Evolutionary conservation across 2,888 invertebrate species (phyloP).

Genomic region (Polietes domitor): DNA sequence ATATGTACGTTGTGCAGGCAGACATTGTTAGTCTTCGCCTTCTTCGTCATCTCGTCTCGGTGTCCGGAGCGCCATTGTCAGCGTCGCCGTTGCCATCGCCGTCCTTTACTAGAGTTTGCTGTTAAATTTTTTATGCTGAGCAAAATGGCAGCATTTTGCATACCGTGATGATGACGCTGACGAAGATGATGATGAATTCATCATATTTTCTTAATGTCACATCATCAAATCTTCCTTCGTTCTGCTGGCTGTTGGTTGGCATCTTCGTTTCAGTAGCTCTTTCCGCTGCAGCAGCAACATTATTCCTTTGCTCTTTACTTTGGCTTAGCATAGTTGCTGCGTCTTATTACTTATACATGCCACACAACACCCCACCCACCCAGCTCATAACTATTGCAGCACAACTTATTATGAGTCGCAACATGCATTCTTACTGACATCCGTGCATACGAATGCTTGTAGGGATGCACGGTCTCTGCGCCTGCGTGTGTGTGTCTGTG

Average conservation of each 20-base stretch:
- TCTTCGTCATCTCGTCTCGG: conserved; percentile 8
- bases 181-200: conserved; percentile 79
- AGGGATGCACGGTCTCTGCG: background rate
- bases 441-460: background rate
- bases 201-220: conserved; percentile 78
- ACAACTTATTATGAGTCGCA: conserved; percentile 41
- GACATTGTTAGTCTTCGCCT: conserved; percentile 41
- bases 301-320: conserved; percentile 28
- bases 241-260: conserved; percentile 20
- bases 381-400: conserved; percentile 6
- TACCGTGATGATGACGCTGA: conserved; percentile 78
- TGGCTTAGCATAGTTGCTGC: conserved; percentile 39
- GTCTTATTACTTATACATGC: conserved; percentile 35
- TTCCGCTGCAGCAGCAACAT: background rate
- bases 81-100: background rate
- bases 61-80: background rate
- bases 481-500: background rate
- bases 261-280: conserved; percentile 1
- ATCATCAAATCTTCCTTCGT: conserved; percentile 76
- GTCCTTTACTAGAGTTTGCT: conserved; percentile 36
- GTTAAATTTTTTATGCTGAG: conserved; percentile 20
- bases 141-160: conserved; percentile 76
- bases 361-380: no score
- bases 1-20: conserved; percentile 30
- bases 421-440: conserved; percentile 21